Base-by-base conservation (phyloP, 2,888 invertebrate genomes). In the Diarsia rubi region DNA sequence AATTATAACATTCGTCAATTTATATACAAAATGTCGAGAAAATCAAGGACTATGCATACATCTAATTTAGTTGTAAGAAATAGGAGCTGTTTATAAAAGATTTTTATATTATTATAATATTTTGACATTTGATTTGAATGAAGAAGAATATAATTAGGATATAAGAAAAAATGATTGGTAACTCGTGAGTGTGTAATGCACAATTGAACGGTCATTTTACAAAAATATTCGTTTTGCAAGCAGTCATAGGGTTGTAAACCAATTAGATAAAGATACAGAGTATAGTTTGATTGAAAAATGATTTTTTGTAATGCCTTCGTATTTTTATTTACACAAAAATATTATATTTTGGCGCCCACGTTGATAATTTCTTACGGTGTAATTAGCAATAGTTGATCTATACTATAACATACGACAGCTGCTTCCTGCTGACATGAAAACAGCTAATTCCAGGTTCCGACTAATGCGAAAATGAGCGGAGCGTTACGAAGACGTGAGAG, bases 1-100 rank as follows among this genome's bases (percentile, higher is more conserved):
- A 92, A 88, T 90, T 89, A 90, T 79, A 87, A 85, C 87, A 87
- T 89, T 84, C 74, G 88, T 79, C 72, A 88, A 90, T 89, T 89
- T 91, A 86, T 86, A 72, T 88, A 86, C 88, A 90, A 90, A 85
- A 82, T 82, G 78, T 86, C 75, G 81, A 83, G 79, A 86, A 84
- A 77, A 83, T 81, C 75, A 78, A 81, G 67, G 70, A 75, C 74
- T 80, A 79, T 79, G 75, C 74, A 80, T 87, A 86, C 57, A 78
- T 76, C 81, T 86, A 82, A 77, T 71, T 79, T 42, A 77, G 75
- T 80, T 82, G 63, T 64, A 81, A 73, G 79, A 70, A 70, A 69
- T 75, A 75, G 79, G 75, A 82, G 78, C 54, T 81, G 72, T 81
- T 81, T 82, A 75, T 75, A 75, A 78, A 57, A 73, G 44, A 75